Conservation (phyloP, 2,113 vertebrate species). For the Alexandromys fortis region DNA sequence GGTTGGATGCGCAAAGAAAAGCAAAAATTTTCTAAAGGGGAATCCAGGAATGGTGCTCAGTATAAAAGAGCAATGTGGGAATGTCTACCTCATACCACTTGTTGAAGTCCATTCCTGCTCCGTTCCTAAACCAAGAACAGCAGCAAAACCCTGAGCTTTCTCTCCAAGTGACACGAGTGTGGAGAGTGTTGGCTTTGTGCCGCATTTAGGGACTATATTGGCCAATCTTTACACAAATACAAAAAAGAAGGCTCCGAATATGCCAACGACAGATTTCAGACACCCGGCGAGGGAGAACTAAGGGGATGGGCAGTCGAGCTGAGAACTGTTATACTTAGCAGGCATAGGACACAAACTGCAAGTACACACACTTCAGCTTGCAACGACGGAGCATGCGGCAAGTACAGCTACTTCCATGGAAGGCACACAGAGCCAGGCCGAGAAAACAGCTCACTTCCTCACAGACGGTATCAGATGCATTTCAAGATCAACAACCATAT, state of each 20-base stretch:
- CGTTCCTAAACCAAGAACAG: conserved; percentile 47
- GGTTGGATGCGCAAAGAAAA: not conserved
- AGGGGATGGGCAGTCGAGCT: conserved; percentile 8
- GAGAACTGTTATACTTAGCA: not conserved
- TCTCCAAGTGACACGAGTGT: not conserved
- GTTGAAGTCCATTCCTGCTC: not conserved
- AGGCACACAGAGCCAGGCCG: not conserved
- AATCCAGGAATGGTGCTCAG: conserved; percentile 23
- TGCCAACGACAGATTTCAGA: conserved; percentile 5
- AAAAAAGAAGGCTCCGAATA: conserved; percentile 31
- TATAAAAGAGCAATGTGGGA: not conserved
- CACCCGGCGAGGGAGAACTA: not conserved
- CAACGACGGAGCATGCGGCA: not conserved
- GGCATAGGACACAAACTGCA: not conserved
- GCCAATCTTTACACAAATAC: conserved; percentile 35
- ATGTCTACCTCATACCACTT: not conserved
- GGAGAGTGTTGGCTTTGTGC: conserved; percentile 21
- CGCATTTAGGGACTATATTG: not conserved
- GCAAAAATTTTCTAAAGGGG: not conserved
- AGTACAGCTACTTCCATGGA: not conserved
- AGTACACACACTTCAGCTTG: conserved; percentile 2
- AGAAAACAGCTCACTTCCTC: conserved; percentile 60
- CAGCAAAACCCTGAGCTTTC: conserved; percentile 32
- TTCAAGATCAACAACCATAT: conserved; percentile 70
- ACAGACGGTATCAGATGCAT: conserved; percentile 16